Base-by-base conservation (phyloP, 2,888 invertebrate genomes). In the Pinctada fucata region DNA sequence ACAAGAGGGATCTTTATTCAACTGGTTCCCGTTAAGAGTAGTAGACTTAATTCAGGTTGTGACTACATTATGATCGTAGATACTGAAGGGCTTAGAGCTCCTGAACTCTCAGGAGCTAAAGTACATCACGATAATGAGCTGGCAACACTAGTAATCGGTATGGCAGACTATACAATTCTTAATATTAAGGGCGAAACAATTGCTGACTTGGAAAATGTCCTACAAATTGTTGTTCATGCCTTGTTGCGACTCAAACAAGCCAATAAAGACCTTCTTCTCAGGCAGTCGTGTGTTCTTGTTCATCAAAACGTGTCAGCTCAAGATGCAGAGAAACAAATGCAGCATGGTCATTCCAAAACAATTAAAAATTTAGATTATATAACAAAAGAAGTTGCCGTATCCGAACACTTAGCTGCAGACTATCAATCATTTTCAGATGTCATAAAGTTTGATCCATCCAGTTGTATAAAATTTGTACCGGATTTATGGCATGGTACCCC, bases 1-100 rank as follows among this genome's bases (percentile, higher is more conserved):
- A 83, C 83, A 3, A 64, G 82, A 50, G 83, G 83, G 2, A 75
- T 82, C 1, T 73, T 72, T 74, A 51, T 65, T 10, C 82, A 83
- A 52, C n/a, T 82, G 1, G 50, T 80, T 13, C 52, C 65, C 49
- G 69, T 69, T 16, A 65, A 13, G 3, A 3, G 16, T 45, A 47
- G n/a, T 31, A 10, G 1, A 65, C 63, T 65, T 1, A 0, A 3
- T 45, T n/a, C 49, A 1, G n/a, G 13, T n/a, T 79, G 67, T 50
- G 72, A 79, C 47, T 76, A 82, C 70, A 48, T 78, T 47, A 3
- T 82, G 3, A 65, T 82, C 0, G 52, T 82, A n/a, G 82, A 82
- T 47, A 75, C 82, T 0, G 82, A 82, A 73, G 82, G 82, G 1
- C 66, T 82, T 6, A 66, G 82, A 49, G 78, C 82, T 5, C 75